Evolutionary conservation across 1,140 invertebrate genomes (phyloP).

Genomic region (Scaptomyza hsui): DNA sequence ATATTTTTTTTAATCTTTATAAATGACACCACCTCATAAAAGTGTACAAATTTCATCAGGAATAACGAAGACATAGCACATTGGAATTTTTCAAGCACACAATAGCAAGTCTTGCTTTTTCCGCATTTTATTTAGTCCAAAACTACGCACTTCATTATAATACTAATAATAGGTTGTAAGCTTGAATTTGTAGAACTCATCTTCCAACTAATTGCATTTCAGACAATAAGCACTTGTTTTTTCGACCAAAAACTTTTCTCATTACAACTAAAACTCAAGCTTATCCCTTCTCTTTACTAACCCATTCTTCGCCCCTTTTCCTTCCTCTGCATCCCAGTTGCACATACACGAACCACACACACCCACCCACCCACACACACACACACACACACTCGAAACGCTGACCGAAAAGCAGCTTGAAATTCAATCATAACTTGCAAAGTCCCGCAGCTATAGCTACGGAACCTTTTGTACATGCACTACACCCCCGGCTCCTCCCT

Average conservation of each 20-base stretch:
- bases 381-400: slow-evolving; percentile 29
- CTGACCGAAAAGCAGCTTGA: slow-evolving; percentile 65
- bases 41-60: no score
- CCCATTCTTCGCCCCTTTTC: no score
- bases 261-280: slow-evolving; percentile 46
- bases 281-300: slow-evolving; percentile 16
- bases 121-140: not conserved
- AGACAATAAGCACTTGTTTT: slow-evolving; percentile 45
- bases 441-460: slow-evolving; percentile 34
- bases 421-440: slow-evolving; percentile 80
- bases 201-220: slow-evolving; percentile 38
- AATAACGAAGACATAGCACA: no score
- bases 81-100: no score
- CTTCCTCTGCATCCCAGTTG: slow-evolving; percentile 5
- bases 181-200: slow-evolving; percentile 19
- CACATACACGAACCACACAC: slow-evolving; percentile 18
- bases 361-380: slow-evolving; percentile 25
- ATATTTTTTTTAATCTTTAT: no score
- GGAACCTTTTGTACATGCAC: slow-evolving; percentile 9
- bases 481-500: not conserved
- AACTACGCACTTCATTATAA: slow-evolving; percentile 2
- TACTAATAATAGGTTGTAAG: slow-evolving; percentile 16
- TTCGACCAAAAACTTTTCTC: slow-evolving; percentile 62
- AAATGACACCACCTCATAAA: no score
- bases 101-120: no score